Percentiles rank a stretch among this genome's conserved stretches.
phyloP scores from a whole-genome alignment of 2,888 invertebrate genomes.

The Leucophenga maculata region DNA sequence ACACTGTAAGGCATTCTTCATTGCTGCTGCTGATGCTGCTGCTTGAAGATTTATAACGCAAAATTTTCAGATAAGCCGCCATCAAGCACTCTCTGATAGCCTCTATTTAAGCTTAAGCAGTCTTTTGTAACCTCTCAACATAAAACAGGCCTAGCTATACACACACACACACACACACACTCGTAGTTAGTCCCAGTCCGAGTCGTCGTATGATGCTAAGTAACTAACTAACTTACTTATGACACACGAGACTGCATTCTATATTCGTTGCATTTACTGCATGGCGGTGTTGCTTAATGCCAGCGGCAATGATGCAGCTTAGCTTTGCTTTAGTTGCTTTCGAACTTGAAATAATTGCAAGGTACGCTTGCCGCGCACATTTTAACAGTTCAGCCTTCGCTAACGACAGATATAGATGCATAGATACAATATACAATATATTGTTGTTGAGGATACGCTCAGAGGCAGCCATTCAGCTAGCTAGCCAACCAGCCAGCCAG shows the following conservation, averaged over 20 bases:
- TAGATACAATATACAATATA: conserved; percentile 7
- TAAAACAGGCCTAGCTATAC: too few species aligned
- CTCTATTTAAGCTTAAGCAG: background rate
- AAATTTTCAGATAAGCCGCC: background rate
- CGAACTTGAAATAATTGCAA: conserved; percentile 47
- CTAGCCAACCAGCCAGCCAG: too few species aligned
- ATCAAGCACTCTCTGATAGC: conserved; percentile 21
- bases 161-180: too few species aligned
- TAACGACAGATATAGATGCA: conserved; percentile 39
- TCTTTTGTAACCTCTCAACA: conserved; percentile 7
- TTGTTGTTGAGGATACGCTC: background rate
- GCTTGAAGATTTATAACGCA: too few species aligned
- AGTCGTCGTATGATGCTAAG: too few species aligned
- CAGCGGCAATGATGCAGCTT: background rate
- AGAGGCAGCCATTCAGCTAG: background rate
- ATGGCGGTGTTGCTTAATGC: background rate
- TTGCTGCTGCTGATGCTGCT: too few species aligned
- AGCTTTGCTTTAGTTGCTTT: conserved; percentile 7
- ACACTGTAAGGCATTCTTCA: too few species aligned
- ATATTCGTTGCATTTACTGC: too few species aligned
- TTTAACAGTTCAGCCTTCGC: conserved; percentile 47
- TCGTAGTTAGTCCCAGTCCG: too few species aligned
- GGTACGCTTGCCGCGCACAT: conserved; percentile 30
- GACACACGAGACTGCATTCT: too few species aligned
- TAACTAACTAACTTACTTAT: too few species aligned